phyloP scores from a whole-genome alignment of 1,140 invertebrate species.

The Brachionus asplanchnoidis region DNA sequence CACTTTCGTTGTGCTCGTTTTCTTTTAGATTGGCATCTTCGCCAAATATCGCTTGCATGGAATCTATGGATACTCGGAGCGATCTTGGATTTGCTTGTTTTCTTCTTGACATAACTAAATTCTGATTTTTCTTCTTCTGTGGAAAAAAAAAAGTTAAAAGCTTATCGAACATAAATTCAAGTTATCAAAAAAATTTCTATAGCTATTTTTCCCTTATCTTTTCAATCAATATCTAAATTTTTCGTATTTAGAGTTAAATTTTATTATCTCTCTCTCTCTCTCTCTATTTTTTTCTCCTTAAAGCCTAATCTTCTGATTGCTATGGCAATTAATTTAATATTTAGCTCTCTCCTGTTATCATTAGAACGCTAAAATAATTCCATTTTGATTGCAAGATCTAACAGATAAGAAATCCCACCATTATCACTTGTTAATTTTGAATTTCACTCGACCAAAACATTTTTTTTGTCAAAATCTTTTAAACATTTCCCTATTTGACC shows the following conservation, averaged over 20 bases:
- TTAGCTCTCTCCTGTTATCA: neutral
- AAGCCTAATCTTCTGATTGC: slow-evolving; percentile 23
- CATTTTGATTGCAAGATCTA: neutral
- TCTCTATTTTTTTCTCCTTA: neutral
- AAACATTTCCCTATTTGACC: neutral
- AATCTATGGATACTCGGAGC: neutral
- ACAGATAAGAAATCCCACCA: neutral
- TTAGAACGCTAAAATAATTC: slow-evolving; percentile 2
- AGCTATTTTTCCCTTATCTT: neutral
- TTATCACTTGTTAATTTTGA: neutral
- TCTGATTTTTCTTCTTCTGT: neutral
- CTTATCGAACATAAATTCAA: slow-evolving; percentile 19
- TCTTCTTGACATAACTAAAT: slow-evolving; percentile 21
- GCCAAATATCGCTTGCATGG: neutral
- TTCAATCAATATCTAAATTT: slow-evolving; percentile 21
- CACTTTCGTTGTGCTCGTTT: neutral
- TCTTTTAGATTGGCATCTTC: neutral
- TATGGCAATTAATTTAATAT: slow-evolving; percentile 17
- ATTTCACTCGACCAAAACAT: neutral
- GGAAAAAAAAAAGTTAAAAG: neutral
- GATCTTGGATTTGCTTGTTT: slow-evolving; percentile 36
- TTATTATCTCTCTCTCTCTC: neutral
- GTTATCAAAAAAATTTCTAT: slow-evolving; percentile 20
- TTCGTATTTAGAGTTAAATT: neutral
- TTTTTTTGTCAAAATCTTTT: neutral